These are phyloP conservation scores for Chaetodon trifasciatus DNA, from an alignment of 2,797 vertebrate species.

Conservation along the genomic window DNA sequence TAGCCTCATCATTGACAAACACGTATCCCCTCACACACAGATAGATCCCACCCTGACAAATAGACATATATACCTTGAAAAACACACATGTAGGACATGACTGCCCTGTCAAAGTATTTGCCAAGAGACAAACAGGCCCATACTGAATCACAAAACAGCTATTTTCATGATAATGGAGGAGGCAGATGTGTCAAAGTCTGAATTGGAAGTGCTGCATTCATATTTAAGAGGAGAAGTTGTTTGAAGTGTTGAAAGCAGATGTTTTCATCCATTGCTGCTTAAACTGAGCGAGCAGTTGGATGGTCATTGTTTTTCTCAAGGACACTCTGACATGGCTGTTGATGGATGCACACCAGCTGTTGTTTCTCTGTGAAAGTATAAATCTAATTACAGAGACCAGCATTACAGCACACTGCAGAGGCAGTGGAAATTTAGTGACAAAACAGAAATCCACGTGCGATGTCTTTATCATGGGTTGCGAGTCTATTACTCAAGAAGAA, in stretches of 20 bases:
- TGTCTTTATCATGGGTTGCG: neutral
- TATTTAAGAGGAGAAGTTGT: constrained; percentile 36
- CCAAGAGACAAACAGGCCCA: neutral
- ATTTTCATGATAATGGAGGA: constrained; percentile 13
- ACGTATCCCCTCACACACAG: constrained; percentile 9
- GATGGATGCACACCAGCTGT: constrained; percentile 36
- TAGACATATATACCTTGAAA: constrained; percentile 23
- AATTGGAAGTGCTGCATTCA: constrained; percentile 34
- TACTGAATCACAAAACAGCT: constrained; percentile 35
- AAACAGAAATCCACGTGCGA: neutral
- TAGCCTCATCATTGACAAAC: constrained; percentile 62
- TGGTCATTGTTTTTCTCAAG: constrained; percentile 43
- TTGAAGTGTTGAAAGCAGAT: constrained; percentile 20
- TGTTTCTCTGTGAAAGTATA: constrained; percentile 6
- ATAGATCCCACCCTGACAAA: constrained; percentile 34
- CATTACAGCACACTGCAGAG: constrained; percentile 9
- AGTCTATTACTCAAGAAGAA: neutral
- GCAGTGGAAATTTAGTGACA: neutral
- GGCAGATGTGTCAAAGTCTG: constrained; percentile 2
- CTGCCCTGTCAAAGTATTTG: neutral
- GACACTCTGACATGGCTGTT: constrained; percentile 27
- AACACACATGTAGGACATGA: neutral
- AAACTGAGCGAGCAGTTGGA: constrained; percentile 21
- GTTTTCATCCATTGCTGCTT: constrained; percentile 41
- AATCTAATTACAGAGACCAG: constrained; percentile 30